Evolutionary conservation across 2,113 vertebrate genomes (phyloP), one percentile per base, ranked within the genome.

Genomic region (Anarhynchus alexandrinus): DNA sequence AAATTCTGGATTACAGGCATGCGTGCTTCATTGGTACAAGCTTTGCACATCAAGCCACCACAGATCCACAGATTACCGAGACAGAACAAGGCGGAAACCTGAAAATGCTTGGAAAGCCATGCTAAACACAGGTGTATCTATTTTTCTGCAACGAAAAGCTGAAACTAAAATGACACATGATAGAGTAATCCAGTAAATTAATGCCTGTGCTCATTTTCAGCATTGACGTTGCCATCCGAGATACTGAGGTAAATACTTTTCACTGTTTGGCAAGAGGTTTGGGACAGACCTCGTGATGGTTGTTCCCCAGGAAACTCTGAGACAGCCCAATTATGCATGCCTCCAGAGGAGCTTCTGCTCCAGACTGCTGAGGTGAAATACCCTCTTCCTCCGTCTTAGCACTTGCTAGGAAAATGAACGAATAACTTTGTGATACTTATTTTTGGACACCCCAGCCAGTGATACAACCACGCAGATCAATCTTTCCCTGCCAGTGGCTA

Each of bases 21-120:
- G 0, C 0, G 0, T n/a, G 16, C 49, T 40, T 22, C 3, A 1
- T 20, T 5, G 5, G 32, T 70, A 18, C 18, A 92, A 88, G 47
- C 51, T 70, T 34, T 1, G 1, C 49, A 70, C 9, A 47, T 42
- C 9, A 55, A 82, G 15, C 42, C 51, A 70, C 23, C 16, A 32
- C 12, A 77, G 36, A 80, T 40, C 8, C 34, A 69, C 32, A 59
- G 11, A 36, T 36, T 15, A 36, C 3, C 2, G 51, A 73, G 25
- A 65, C 9, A 66, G 34, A 82, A 8, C 32, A 65, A 42, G 26
- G 27, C 3, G 70, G 49, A 77, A 92, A 80, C 12, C 22, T 54
- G 27, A 80, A 83, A 78, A 54, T 3, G 12, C 18, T 42, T 90
- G 42, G 64, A 79, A 87, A 90, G 27, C 40, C 34, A 54, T 10